A percentile compares a stretch with the other conserved stretches of the same genome.
These are phyloP conservation scores for Heliothis peltigera DNA, from an alignment of 2,888 invertebrate species.

Conservation along the genomic window DNA sequence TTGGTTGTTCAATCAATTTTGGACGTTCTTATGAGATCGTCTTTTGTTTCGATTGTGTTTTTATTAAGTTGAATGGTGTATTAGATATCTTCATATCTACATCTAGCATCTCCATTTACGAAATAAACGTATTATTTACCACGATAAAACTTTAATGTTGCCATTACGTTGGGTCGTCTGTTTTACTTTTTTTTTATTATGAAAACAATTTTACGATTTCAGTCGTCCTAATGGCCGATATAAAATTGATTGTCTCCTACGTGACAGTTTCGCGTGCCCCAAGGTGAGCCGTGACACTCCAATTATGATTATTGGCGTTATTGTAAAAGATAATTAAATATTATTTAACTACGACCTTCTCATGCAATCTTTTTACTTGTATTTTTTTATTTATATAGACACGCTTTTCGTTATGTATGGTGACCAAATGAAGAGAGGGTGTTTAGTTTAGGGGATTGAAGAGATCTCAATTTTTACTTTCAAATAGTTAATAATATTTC, in stretches of 20 bases:
- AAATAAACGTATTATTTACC: neutral
- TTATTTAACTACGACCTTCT: conserved; percentile 55
- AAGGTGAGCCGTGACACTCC: conserved; percentile 52
- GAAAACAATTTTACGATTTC: conserved; percentile 43
- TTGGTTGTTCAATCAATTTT: neutral
- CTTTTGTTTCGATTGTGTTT: neutral
- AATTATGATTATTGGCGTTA: conserved; percentile 44
- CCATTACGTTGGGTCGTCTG: conserved; percentile 19
- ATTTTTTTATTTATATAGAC: conserved; percentile 4
- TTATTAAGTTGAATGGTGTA: neutral
- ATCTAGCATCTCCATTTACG: neutral
- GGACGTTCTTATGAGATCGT: neutral
- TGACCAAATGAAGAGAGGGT: no score
- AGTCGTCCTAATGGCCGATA: conserved; percentile 21
- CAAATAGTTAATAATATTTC: no score
- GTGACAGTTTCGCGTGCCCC: conserved; percentile 54
- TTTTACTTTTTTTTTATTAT: conserved; percentile 26
- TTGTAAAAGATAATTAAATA: conserved; percentile 54
- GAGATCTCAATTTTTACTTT: no score
- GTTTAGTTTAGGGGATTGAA: no score
- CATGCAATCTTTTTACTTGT: conserved; percentile 34
- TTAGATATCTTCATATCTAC: neutral
- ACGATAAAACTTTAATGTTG: conserved; percentile 8
- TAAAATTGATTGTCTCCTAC: conserved; percentile 39
- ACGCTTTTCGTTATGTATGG: no score